Evolutionary conservation across 2,113 vertebrate species (phyloP).

Genomic region (Arothron firmamentum): DNA sequence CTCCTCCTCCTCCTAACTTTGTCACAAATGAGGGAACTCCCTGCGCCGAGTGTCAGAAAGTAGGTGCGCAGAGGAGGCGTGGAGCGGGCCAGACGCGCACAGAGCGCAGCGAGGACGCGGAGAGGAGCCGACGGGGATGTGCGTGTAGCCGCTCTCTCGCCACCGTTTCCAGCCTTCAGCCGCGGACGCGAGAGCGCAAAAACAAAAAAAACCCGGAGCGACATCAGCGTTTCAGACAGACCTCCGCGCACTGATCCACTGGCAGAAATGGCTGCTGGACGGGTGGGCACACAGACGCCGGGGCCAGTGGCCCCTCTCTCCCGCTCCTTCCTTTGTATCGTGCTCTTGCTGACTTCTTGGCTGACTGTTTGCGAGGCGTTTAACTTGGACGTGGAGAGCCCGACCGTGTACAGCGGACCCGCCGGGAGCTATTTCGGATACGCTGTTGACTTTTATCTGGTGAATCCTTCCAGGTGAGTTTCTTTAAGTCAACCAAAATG

Average conservation of each 20-base stretch:
- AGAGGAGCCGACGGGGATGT: conserved; percentile 62
- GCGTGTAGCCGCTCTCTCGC: conserved; percentile 29
- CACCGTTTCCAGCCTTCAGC: conserved; percentile 12
- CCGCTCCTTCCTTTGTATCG: conserved; percentile 46
- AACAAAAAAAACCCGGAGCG: conserved; percentile 12
- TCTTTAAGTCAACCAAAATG: background rate
- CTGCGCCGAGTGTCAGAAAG: conserved; percentile 55
- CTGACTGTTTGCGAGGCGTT: conserved; percentile 73
- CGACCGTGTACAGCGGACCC: conserved; percentile 78
- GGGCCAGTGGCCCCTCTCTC: conserved; percentile 13
- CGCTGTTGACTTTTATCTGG: conserved; percentile 87
- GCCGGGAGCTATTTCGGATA: conserved; percentile 86
- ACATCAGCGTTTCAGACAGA: conserved; percentile 3
- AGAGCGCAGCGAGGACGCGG: conserved; percentile 34
- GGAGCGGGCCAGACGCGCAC: conserved; percentile 22
- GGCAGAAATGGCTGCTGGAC: conserved; percentile 57
- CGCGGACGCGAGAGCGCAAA: conserved; percentile 12
- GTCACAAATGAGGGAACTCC: conserved; percentile 70
- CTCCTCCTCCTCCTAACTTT: conserved; percentile 67
- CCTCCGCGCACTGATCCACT: conserved; percentile 38
- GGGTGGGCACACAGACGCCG: conserved; percentile 53
- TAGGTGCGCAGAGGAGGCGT: conserved; percentile 60
- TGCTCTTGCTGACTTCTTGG: conserved; percentile 52
- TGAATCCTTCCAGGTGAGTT: conserved; percentile 78
- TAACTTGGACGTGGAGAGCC: conserved; percentile 84